phyloP scores from a whole-genome alignment of 2,113 vertebrate species.

The Epinephelus fuscoguttatus region DNA sequence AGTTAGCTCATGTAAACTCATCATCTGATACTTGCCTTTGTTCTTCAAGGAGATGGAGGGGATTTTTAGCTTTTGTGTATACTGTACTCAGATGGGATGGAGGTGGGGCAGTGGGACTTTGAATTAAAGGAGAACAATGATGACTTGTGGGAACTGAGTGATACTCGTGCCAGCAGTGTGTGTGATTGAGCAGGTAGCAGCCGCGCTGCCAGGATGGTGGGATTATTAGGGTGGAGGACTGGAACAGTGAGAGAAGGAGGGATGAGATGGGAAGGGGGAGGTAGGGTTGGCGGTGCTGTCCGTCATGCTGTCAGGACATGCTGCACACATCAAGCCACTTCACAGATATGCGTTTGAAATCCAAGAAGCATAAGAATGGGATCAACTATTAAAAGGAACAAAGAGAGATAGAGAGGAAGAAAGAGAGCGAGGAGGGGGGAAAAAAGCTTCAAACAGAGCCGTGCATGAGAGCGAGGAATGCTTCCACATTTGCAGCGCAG shows the following conservation, averaged over 20 bases:
- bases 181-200: slow-evolving; percentile 51
- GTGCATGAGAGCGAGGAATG: slow-evolving; percentile 58
- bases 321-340: slow-evolving; percentile 74
- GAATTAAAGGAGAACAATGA: slow-evolving; percentile 75
- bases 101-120: slow-evolving; percentile 25
- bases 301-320: slow-evolving; percentile 72
- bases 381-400: slow-evolving; percentile 68
- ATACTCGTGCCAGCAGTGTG: slow-evolving; percentile 52
- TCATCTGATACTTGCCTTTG: slow-evolving; percentile 71
- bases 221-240: slow-evolving; percentile 42
- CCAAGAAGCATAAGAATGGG: slow-evolving; percentile 78
- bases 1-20: slow-evolving; percentile 64
- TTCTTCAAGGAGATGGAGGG: slow-evolving; percentile 61
- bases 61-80: slow-evolving; percentile 68
- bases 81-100: slow-evolving; percentile 32
- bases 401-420: slow-evolving; percentile 41
- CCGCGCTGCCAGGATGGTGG: slow-evolving; percentile 31
- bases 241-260: slow-evolving; percentile 35
- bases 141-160: slow-evolving; percentile 64
- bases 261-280: slow-evolving; percentile 7
- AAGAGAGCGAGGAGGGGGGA: slow-evolving; percentile 2
- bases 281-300: slow-evolving; percentile 38
- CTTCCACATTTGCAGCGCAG: slow-evolving; percentile 59
- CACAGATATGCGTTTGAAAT: slow-evolving; percentile 82
- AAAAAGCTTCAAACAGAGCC: slow-evolving; percentile 59